Conservation (phyloP, 2,888 invertebrate species). For the Napeogenes inachia region DNA sequence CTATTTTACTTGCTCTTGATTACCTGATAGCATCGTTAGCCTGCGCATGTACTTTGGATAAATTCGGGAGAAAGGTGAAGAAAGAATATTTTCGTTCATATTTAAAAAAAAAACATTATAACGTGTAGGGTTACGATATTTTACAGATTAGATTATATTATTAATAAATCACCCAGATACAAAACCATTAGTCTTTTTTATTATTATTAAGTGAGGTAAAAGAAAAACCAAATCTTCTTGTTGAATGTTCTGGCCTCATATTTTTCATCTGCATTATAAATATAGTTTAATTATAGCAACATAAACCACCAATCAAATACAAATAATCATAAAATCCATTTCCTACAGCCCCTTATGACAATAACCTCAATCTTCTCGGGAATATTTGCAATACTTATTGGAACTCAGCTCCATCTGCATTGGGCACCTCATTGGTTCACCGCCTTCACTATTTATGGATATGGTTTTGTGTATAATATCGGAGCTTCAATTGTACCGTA, state of each 20-base stretch:
- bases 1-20: constrained; percentile 56
- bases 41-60: constrained; percentile 51
- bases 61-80: constrained; percentile 61
- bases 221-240: no score
- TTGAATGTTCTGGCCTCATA: no score
- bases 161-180: no score
- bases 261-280: no score
- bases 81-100: background rate
- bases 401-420: constrained; percentile 46
- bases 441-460: constrained; percentile 50
- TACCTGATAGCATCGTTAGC: constrained; percentile 49
- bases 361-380: constrained; percentile 45
- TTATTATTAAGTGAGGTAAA: no score
- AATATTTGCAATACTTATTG: constrained; percentile 47
- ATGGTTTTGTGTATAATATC: constrained; percentile 60
- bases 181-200: no score
- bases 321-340: background rate
- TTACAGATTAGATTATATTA: no score
- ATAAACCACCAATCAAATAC: background rate
- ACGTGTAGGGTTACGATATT: no score
- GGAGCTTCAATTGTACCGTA: constrained; percentile 68
- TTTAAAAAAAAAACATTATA: no score
- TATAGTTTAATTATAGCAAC: background rate
- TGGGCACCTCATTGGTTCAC: constrained; percentile 60
- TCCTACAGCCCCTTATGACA: constrained; percentile 46